Percentiles rank a stretch among this genome's conserved stretches.
Conservation (phyloP, 2,797 vertebrate genomes). For the Acropternis orthonyx region DNA sequence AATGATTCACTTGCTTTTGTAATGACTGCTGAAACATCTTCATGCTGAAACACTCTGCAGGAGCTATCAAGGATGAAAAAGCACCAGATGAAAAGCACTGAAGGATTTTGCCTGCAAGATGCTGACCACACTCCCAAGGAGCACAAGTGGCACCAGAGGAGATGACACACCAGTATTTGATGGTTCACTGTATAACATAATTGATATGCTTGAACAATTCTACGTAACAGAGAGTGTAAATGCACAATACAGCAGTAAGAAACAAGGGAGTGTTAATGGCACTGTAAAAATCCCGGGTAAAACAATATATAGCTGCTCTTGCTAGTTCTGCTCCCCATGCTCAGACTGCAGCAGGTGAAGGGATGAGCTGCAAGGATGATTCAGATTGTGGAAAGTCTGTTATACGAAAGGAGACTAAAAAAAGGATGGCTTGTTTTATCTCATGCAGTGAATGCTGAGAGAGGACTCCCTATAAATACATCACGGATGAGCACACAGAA, state of each 20-base stretch:
- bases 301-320: neutral
- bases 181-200: neutral
- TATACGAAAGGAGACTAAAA: conserved; percentile 38
- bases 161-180: neutral
- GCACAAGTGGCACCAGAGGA: neutral
- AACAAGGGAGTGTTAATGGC: neutral
- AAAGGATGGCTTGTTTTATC: conserved; percentile 38
- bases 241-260: neutral
- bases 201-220: neutral
- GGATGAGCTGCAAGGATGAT: conserved; percentile 29
- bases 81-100: neutral
- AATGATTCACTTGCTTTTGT: conserved; percentile 51
- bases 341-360: neutral
- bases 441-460: conserved; percentile 42
- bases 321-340: neutral
- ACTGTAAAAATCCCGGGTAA: neutral
- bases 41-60: neutral
- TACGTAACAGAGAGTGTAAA: neutral
- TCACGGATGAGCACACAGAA: conserved; percentile 30
- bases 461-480: conserved; percentile 62
- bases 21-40: conserved; percentile 44
- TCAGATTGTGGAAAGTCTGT: neutral
- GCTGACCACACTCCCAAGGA: conserved; percentile 23
- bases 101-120: conserved; percentile 44
- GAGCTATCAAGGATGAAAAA: conserved; percentile 45